Evolutionary conservation across 2,797 vertebrate species (phyloP).

Genomic region (Catostomus latipinnis): DNA sequence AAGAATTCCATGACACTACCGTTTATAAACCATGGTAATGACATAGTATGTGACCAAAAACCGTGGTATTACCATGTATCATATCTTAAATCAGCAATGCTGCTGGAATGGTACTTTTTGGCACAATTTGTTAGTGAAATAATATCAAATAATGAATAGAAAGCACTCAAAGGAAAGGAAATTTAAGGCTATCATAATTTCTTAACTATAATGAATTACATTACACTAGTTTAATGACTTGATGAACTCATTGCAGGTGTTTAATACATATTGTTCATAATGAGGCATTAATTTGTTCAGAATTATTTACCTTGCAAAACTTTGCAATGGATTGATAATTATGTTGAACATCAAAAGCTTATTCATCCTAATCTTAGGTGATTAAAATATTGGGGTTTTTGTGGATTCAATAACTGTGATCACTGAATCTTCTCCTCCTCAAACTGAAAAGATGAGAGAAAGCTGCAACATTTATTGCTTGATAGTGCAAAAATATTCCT

Average conservation of each 20-base stretch:
- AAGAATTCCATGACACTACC: no score
- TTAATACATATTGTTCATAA: slow-evolving; percentile 7
- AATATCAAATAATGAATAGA: neutral
- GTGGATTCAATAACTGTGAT: neutral
- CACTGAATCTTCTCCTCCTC: neutral
- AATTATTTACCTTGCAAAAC: slow-evolving; percentile 22
- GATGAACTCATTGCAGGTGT: neutral
- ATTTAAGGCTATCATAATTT: neutral
- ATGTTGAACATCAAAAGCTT: slow-evolving; percentile 8
- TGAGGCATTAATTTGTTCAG: neutral
- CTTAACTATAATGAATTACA: neutral
- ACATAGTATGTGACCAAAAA: no score
- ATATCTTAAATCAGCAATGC: no score
- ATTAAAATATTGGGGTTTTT: neutral
- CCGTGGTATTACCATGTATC: no score
- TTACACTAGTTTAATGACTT: neutral
- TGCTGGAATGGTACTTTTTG: no score
- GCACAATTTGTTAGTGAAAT: no score
- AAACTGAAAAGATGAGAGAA: slow-evolving; percentile 31
- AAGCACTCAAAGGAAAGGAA: neutral
- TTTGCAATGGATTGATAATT: slow-evolving; percentile 21
- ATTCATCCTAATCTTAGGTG: slow-evolving; percentile 17
- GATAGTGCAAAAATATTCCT: neutral
- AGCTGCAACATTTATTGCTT: neutral
- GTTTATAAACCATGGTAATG: no score